Evolutionary conservation across 2,113 vertebrate genomes (phyloP), one percentile per base, ranked within the genome.

Genomic region (Phrynosoma blainvillii): DNA sequence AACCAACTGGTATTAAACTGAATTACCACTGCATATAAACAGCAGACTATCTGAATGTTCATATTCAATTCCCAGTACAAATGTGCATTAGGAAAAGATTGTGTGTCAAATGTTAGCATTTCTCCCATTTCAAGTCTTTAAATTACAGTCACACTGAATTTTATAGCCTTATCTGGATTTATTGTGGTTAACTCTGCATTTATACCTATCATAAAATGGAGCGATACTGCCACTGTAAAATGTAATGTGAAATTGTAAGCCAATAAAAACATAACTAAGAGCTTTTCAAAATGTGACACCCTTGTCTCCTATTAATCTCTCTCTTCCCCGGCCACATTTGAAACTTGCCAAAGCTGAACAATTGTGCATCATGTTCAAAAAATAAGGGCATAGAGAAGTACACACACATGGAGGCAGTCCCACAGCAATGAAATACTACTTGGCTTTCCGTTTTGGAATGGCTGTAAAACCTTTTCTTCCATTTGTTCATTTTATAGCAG

Each of bases 81-180:
- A n/a, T 2, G 1, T 47, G 65, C 71, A 56, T 75, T 85, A 75
- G n/a, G 12, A 83, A 86, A 65, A 47, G 62, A 56, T 74, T 25
- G 40, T 77, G n/a, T 76, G 32, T 85, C 88, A 82, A 81, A 85
- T 30, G 62, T 82, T 66, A 82, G 25, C 16, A 68, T 59, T n/a
- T n/a, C 78, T 74, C 82, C 76, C 3, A 75, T 30, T 92, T 87
- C 77, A 68, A 32, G 86, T 88, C 65, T 90, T 91, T 92, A 75
- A 86, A 85, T 93, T 87, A 93, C 75, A 87, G 42, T 92, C 92
- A 91, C 87, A 80, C 88, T 95, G 82, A 47, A 71, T 82, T 91
- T 95, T 90, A 94, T 52, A 84, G 81, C 74, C 83, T 91, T 93
- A 89, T 92, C 93, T 93, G 93, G 88, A 94, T 95, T 94, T 93